Evolutionary conservation across 2,797 vertebrate genomes (phyloP).

Genomic region (Aselliscus stoliczkanus): DNA sequence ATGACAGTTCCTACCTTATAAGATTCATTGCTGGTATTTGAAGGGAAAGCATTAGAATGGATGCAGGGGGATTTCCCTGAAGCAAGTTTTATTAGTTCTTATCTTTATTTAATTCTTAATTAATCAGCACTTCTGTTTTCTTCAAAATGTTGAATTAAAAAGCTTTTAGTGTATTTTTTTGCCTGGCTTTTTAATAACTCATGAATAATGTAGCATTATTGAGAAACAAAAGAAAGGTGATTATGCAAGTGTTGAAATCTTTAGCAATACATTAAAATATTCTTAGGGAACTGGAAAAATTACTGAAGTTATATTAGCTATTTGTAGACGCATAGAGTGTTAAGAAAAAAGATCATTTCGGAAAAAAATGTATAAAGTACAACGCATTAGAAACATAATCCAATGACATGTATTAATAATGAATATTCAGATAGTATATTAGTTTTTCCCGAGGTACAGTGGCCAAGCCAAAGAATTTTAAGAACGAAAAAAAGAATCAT

Average conservation of each 20-base stretch:
- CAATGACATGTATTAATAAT: slow-evolving; percentile 35
- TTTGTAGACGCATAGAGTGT: neutral
- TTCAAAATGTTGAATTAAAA: slow-evolving; percentile 40
- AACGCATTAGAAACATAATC: slow-evolving; percentile 13
- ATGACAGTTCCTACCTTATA: neutral
- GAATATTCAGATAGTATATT: slow-evolving; percentile 15
- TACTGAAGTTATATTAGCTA: neutral
- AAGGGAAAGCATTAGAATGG: neutral
- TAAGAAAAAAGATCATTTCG: slow-evolving; percentile 33
- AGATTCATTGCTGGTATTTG: neutral
- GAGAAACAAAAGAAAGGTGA: slow-evolving; percentile 51
- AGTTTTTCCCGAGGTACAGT: slow-evolving; percentile 12
- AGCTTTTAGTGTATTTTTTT: slow-evolving; percentile 38
- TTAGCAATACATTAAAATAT: slow-evolving; percentile 42
- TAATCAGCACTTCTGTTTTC: slow-evolving; percentile 31
- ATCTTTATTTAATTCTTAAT: slow-evolving; percentile 35
- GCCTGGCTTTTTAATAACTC: slow-evolving; percentile 41
- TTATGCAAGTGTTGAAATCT: slow-evolving; percentile 57
- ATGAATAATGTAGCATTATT: slow-evolving; percentile 40
- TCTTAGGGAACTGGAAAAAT: slow-evolving; percentile 24
- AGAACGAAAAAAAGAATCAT: neutral
- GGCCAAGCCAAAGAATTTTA: slow-evolving; percentile 11
- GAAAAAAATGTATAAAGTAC: slow-evolving; percentile 1
- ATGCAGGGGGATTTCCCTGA: neutral
- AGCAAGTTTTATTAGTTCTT: slow-evolving; percentile 23